Base-by-base conservation (phyloP, 1,140 invertebrate genomes). In the Panulirus ornatus region DNA sequence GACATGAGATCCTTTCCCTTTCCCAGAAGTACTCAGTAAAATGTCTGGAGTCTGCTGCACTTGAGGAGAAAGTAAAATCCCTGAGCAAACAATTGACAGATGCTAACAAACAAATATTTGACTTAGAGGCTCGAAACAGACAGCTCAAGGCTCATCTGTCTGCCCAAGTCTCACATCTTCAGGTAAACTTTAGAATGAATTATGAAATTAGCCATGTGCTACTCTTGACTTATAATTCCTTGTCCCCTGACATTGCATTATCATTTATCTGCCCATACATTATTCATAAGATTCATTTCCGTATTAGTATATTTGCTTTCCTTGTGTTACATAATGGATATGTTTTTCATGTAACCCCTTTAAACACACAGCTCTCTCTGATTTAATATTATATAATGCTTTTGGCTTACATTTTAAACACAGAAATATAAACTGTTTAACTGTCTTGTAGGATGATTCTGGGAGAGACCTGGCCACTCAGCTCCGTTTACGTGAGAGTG, bases 11-110 rank as follows among this genome's bases (percentile, higher is more conserved):
- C 92, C 94, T 97, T 34, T 97, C 97, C 22, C 94, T 99, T 75
- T 97, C 97, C 0, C 97, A 98, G 91, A 97, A 98, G 93, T 98
- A 98, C 94, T 98, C 97, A 0, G 96, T 97, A 14, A 98, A 98
- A 93, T 98, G 98, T 94, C 95, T 98, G 73, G 97, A 98, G 93
- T 97, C 97, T 19, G 97, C 97, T 0, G 96, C 96, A 34, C 94
- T 98, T 63, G 97, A 98, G 93, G 97, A 98, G 93, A 96, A 97
- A 93, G 95, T 98, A 36, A 96, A 96, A 79, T 94, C 95, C 42
- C 95, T 97, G 82, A 96, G 95, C n/a, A 96, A 96, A 92, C 96
- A 97, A 94, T 94, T 98, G 34, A 95, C 96, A 86, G 96, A 97
- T 92, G 96, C 97, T 58, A 96, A 97, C 93, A 96, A 97, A 92